A percentile compares a stretch with the other conserved stretches of the same genome.
Conservation (phyloP, 2,797 vertebrate species). For the Phylloscopus collybita region DNA sequence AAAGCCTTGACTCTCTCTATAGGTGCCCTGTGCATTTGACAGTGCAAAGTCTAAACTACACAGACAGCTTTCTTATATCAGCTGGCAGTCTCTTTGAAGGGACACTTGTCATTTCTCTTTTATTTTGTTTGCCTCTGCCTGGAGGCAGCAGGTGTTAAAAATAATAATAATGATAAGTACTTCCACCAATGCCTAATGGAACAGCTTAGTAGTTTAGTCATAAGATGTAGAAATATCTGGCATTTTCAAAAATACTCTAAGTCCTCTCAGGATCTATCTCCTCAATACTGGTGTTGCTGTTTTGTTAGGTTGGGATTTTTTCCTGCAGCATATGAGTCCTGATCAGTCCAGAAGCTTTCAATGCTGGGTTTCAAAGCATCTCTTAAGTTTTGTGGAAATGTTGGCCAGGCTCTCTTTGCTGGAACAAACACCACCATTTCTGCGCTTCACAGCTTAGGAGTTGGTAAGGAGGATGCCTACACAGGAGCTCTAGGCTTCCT, state of each 20-base stretch:
- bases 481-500: constrained; percentile 43
- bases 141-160: constrained; percentile 19
- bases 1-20: constrained; percentile 12
- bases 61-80: constrained; percentile 24
- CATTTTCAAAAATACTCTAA: background rate
- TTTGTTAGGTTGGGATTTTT: background rate
- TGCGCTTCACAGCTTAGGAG: background rate
- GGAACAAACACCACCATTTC: background rate
- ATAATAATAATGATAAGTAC: constrained; percentile 16
- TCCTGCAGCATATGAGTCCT: background rate
- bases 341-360: background rate
- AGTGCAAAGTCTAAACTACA: background rate
- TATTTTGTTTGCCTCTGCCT: constrained; percentile 21
- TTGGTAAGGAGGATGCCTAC: constrained; percentile 35
- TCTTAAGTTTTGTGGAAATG: background rate
- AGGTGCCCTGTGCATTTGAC: background rate
- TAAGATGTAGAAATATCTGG: constrained; percentile 10
- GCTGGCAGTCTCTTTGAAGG: constrained; percentile 32
- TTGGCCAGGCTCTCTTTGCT: background rate
- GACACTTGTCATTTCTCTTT: background rate
- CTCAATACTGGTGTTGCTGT: background rate
- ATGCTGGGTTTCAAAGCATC: background rate
- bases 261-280: background rate
- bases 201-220: constrained; percentile 18
- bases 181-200: background rate